phyloP scores from a whole-genome alignment of 1,140 invertebrate genomes.

The Cyclina sinensis region DNA sequence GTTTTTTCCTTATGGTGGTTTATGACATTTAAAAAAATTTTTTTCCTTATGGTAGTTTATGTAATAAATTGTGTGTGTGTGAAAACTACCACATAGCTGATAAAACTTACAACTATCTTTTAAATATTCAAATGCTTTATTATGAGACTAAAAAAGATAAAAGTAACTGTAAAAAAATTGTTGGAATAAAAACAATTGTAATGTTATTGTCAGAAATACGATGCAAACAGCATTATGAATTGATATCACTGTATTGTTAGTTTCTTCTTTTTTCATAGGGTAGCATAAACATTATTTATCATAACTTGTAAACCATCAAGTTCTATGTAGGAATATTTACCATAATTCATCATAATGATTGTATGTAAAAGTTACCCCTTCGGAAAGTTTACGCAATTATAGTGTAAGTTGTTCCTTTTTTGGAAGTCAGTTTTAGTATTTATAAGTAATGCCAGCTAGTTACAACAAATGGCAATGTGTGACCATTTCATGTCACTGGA shows the following conservation, averaged over 20 bases:
- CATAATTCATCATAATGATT: constrained; percentile 26
- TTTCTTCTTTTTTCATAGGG: constrained; percentile 5
- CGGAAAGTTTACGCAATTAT: constrained; percentile 38
- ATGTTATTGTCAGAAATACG: background rate
- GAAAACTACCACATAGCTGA: too few species aligned
- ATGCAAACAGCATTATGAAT: background rate
- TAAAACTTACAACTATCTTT: too few species aligned
- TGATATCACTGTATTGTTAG: background rate
- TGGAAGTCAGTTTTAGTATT: constrained; percentile 10
- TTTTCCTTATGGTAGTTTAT: too few species aligned
- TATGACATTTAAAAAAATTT: too few species aligned
- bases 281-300: background rate
- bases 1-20: too few species aligned
- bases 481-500: constrained; percentile 59
- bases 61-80: too few species aligned
- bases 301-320: background rate
- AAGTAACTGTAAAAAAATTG: too few species aligned
- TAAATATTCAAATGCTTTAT: too few species aligned
- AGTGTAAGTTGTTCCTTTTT: constrained; percentile 5
- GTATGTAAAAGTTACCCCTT: constrained; percentile 21
- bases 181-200: too few species aligned
- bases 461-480: constrained; percentile 44
- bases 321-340: background rate
- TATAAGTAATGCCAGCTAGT: constrained; percentile 26
- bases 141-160: too few species aligned